Evolutionary conservation across 2,113 vertebrate genomes (phyloP), one percentile per base, ranked within the genome.

Genomic region (Ia io): DNA sequence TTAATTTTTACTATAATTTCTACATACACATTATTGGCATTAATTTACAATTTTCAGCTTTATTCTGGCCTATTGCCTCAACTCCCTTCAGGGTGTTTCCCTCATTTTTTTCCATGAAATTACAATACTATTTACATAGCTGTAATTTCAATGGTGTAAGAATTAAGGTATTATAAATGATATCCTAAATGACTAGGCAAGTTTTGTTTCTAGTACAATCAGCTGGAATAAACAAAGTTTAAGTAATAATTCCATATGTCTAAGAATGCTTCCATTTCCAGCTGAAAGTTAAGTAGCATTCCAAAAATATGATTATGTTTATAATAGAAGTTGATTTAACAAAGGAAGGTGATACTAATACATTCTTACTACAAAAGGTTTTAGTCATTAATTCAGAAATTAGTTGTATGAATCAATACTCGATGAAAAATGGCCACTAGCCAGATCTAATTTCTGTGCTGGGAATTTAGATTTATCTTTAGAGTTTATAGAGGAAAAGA

Each of bases 291-390:
- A 69, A 35, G 30, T 47, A 88, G 42, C 42, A 76, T 84, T 95
- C 6, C 10, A 91, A 86, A 88, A 83, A 17, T 35, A 86, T 13
- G 84, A 80, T 93, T n/a, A 91, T 89, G 93, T 86, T 90, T 88
- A 63, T 70, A 92, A 80, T 42, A 87, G 6, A 88, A 67, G 10
- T 84, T 74, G 7, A 85, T 90, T 87, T 93, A 28, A 88, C 9
- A 95, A 94, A 83, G n/a, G 12, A 95, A 89, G 17, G 6, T 91
- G 14, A 90, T 74, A 69, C 2, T 1, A 89, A 89, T 82, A 82
- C 9, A 89, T 47, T 80, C 16, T 84, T 35, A 47, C 9, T 17
- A 42, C 30, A 77, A 70, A 84, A 79, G 0, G 0, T 77, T 49
- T 12, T 42, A 49, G 18, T 13, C 59, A 91, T 51, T 92, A 78